Base-by-base conservation (phyloP, 2,888 invertebrate genomes). In the Amiota mariae region DNA sequence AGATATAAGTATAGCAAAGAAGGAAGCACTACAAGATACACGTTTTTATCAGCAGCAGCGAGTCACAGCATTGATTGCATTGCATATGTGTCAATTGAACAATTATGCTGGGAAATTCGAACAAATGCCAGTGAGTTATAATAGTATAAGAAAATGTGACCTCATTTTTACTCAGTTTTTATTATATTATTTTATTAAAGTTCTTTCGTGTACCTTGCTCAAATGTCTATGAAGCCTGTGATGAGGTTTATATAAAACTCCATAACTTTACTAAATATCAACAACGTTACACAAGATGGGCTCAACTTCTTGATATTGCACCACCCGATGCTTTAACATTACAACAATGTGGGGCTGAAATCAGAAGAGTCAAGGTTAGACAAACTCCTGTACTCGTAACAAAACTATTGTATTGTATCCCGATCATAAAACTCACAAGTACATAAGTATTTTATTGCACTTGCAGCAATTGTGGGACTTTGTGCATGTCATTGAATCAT, bases 391-490 rank as follows among this genome's bases (percentile, higher is more conserved):
- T 24, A 24, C 13, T n/a, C 4, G 54, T 24, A 24, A 24, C 1
- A 3, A n/a, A 24, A 24, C 24, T 24, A 24, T 24, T 24, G 24
- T 24, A 24, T 2, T 24, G 3, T 3, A 24, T 24, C 24, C 24
- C 24, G 24, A 24, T 24, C 24, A 24, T 2, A 24, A 36, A 36
- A 36, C 36, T 36, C 2, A 36, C 36, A 36, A 36, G 6, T 36
- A 36, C 2, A 36, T 6, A 36, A 36, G 6, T 36, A 36, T 36
- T 1, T 36, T 36, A 6, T 36, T 36, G 36, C 36, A 6, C 6
- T 36, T 18, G 8, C 89, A 95, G 92, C 93, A 94, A 90, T 91
- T 98, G 15, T 98, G 98, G 98, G 98, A 98, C 90, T 97, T 97
- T 90, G 94, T 96, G 72, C 92, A 92, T 82, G 93, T 98, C 77